These are phyloP conservation scores for Upupa epops DNA, from an alignment of 2,113 vertebrate genomes.

Conservation along the genomic window DNA sequence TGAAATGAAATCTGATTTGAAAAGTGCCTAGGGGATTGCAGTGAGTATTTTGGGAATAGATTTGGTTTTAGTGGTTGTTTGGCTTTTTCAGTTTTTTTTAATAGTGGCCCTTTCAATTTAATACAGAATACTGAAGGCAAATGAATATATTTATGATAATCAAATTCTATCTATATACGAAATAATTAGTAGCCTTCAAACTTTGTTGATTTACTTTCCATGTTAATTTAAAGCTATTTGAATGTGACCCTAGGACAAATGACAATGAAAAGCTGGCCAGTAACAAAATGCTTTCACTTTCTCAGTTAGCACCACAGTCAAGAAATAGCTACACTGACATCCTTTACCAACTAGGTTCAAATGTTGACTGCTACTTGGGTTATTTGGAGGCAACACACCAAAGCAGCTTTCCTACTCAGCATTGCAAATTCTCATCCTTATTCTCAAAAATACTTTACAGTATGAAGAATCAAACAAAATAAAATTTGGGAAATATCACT, in stretches of 20 bases:
- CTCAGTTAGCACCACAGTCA: slow-evolving; percentile 4
- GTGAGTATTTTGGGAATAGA: too few relatives aligned
- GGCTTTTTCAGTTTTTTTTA: neutral
- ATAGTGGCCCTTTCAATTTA: neutral
- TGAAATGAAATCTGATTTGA: slow-evolving; percentile 26
- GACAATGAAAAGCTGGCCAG: slow-evolving; percentile 25
- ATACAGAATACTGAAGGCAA: slow-evolving; percentile 5
- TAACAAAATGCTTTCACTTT: slow-evolving; percentile 35
- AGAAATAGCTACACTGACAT: slow-evolving; percentile 32
- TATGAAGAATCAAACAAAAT: slow-evolving; percentile 30
- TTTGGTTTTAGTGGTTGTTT: neutral
- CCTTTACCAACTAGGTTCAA: slow-evolving; percentile 54
- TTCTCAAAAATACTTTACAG: slow-evolving; percentile 34
- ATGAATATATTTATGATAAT: neutral
- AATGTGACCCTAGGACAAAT: slow-evolving; percentile 38
- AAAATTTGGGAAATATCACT: slow-evolving; percentile 24
- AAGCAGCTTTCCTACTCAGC: slow-evolving; percentile 18
- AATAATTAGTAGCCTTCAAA: neutral
- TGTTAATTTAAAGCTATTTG: slow-evolving; percentile 50
- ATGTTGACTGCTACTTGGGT: slow-evolving; percentile 11
- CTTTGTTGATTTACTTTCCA: slow-evolving; percentile 4
- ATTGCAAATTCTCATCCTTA: slow-evolving; percentile 34
- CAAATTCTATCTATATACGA: neutral
- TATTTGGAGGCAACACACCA: slow-evolving; percentile 29
- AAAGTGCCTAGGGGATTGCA: neutral